Percentiles rank a stretch among this genome's conserved stretches.
Evolutionary conservation across 2,888 invertebrate species (phyloP).

Genomic region (Capitulum mitella): DNA sequence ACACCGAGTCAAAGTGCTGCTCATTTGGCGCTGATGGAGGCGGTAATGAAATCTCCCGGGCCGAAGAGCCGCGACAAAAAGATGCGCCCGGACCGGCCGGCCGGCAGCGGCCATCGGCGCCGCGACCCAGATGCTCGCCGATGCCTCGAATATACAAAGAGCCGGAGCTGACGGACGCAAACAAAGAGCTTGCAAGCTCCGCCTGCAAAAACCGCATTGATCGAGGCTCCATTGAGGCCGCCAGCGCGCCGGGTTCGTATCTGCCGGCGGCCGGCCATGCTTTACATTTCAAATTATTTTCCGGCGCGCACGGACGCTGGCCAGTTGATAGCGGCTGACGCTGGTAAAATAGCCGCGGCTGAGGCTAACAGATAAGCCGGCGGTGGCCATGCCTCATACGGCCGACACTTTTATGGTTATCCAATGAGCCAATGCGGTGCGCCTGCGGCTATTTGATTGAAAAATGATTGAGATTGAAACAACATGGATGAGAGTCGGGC

Average conservation of each 20-base stretch:
- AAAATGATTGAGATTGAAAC: conserved; percentile 25
- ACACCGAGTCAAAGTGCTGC: conserved; percentile 15
- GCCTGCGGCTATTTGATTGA: conserved; percentile 24
- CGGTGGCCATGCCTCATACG: conserved; percentile 12
- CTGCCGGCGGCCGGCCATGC: not conserved
- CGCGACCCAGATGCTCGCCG: not conserved
- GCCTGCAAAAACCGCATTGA: conserved; percentile 3
- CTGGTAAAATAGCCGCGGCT: not conserved
- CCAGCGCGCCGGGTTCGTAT: not conserved
- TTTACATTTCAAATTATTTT: conserved; percentile 22
- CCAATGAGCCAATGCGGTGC: conserved; percentile 24
- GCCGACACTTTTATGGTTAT: conserved; percentile 23
- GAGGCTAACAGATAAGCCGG: not conserved
- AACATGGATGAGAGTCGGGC: not conserved
- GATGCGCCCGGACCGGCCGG: not conserved
- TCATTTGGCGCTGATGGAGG: conserved; percentile 13
- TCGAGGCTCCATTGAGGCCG: conserved; percentile 10
- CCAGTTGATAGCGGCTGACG: not conserved
- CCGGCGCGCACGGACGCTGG: not conserved
- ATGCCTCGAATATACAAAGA: conserved; percentile 3
- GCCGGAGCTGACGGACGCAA: not conserved
- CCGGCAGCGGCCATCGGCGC: not conserved
- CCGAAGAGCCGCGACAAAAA: not conserved
- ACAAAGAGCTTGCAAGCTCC: conserved; percentile 22
- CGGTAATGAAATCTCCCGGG: conserved; percentile 19